Evolutionary conservation across 1,140 invertebrate species (phyloP).

Genomic region (Manduca sexta): DNA sequence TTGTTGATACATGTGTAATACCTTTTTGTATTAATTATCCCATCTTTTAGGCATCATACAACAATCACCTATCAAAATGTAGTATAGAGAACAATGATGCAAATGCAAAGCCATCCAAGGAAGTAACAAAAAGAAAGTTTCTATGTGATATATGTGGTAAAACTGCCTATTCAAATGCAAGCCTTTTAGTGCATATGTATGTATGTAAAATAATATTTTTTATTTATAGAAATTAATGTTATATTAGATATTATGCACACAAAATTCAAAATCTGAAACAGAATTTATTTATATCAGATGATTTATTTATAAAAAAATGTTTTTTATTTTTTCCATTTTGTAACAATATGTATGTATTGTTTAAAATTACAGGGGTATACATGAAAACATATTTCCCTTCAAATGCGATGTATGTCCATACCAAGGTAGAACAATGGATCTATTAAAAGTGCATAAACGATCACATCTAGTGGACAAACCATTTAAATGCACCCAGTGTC

Average conservation of each 20-base stretch:
- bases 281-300: no score
- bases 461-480: constrained; percentile 55
- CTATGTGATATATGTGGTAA: constrained; percentile 63
- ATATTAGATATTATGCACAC: no score
- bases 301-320: no score
- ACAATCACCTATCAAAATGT: constrained; percentile 41
- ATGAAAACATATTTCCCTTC: constrained; percentile 55
- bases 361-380: constrained; percentile 43
- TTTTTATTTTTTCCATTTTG: no score
- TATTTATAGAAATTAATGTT: no score
- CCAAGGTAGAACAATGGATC: constrained; percentile 48
- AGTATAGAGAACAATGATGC: constrained; percentile 15
- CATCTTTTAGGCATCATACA: constrained; percentile 41
- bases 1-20: no score
- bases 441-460: constrained; percentile 53
- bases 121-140: constrained; percentile 43
- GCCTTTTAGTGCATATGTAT: constrained; percentile 35
- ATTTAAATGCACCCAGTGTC: constrained; percentile 54
- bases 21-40: not conserved
- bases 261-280: no score
- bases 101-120: constrained; percentile 19
- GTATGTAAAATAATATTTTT: constrained; percentile 1
- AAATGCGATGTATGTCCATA: constrained; percentile 60
- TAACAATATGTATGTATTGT: no score
- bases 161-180: constrained; percentile 48